A percentile compares a stretch with the other conserved stretches of the same genome.
These are phyloP conservation scores for Nanger granti DNA, from an alignment of 2,113 vertebrate species.

Conservation along the genomic window DNA sequence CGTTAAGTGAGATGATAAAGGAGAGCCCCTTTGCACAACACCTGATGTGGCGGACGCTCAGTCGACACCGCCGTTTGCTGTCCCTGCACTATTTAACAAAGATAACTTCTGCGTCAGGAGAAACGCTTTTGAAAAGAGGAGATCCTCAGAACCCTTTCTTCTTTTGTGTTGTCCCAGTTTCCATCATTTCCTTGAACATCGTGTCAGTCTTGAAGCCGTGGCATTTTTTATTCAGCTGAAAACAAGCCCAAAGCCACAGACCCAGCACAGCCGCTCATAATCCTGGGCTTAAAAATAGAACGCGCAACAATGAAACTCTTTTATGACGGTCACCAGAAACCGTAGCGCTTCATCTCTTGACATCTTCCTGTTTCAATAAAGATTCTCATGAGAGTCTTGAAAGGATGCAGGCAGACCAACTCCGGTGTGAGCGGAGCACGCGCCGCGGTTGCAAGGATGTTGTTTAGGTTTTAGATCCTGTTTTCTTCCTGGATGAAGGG, in stretches of 20 bases:
- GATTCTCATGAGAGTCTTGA: slow-evolving; percentile 38
- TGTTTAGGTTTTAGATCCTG: slow-evolving; percentile 84
- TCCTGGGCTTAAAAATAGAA: slow-evolving; percentile 39
- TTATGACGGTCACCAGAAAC: background rate
- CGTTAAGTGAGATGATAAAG: background rate
- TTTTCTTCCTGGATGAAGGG: slow-evolving; percentile 81
- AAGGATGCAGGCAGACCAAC: slow-evolving; percentile 62
- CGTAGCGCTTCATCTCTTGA: slow-evolving; percentile 22
- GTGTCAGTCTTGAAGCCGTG: background rate
- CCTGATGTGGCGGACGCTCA: background rate
- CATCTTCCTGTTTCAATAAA: slow-evolving; percentile 46
- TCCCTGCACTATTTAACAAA: background rate
- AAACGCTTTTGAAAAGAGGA: background rate
- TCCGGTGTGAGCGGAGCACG: slow-evolving; percentile 71
- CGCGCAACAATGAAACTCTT: background rate
- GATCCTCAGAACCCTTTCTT: background rate
- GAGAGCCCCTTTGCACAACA: background rate
- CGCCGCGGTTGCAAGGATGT: slow-evolving; percentile 78
- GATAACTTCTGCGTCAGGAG: background rate
- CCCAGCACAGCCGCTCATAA: background rate
- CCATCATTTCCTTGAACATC: slow-evolving; percentile 35
- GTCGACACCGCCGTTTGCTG: background rate
- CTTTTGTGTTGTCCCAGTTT: background rate
- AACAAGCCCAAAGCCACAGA: background rate
- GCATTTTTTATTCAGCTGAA: background rate